Evolutionary conservation across 2,797 vertebrate genomes (phyloP).

Genomic region (Anguilla anguilla): DNA sequence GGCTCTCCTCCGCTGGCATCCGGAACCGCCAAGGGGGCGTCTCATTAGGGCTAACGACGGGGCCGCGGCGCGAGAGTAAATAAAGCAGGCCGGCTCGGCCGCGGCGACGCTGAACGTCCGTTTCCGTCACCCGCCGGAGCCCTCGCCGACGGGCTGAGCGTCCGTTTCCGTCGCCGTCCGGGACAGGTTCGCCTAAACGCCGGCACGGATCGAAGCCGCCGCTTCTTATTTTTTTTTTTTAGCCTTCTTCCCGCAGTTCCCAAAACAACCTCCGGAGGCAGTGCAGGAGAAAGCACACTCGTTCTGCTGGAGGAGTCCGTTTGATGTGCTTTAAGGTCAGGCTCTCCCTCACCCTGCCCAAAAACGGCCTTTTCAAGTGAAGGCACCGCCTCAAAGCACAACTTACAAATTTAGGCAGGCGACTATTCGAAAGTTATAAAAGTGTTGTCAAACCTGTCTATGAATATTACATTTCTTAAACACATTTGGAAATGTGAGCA

Average conservation of each 20-base stretch:
- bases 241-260: background rate
- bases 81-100: too few relatives aligned
- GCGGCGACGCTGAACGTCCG: too few relatives aligned
- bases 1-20: constrained; percentile 40
- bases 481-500: background rate
- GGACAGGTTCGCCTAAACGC: background rate
- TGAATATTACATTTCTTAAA: background rate
- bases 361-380: background rate
- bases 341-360: background rate
- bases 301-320: background rate
- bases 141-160: too few relatives aligned
- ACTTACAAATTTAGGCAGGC: background rate
- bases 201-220: background rate
- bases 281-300: background rate
- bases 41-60: background rate
- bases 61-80: too few relatives aligned
- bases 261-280: background rate
- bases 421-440: background rate
- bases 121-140: too few relatives aligned
- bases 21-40: background rate
- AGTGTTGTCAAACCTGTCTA: background rate
- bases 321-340: background rate
- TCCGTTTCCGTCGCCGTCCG: background rate
- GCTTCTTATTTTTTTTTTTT: too few relatives aligned
- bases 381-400: background rate